Evolutionary conservation across 2,888 invertebrate genomes (phyloP), one percentile per base, ranked within the genome.

Genomic region (Melinaea marsaeus): DNA sequence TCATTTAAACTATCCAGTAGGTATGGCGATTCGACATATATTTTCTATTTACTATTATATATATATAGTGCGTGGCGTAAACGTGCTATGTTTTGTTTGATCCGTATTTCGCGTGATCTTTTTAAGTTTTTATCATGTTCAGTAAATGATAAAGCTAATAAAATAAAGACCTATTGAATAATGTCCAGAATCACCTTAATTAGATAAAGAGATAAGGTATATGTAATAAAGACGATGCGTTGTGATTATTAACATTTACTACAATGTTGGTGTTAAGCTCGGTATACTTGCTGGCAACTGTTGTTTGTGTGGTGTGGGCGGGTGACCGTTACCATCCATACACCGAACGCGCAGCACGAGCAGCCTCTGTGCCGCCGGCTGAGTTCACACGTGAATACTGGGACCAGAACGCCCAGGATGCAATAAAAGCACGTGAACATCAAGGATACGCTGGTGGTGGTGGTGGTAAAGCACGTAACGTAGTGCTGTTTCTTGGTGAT

Each of bases 401-500:
- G 93, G 77, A 76, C 13, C 72, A 72, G 0, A 76, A 91, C 62
- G 93, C 92, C 0, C 83, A 83, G 58, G 78, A 79, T 4, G 86
- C 77, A 3, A 79, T 93, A 46, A 71, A 75, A 9, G 74, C 79
- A 58, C 86, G 91, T 61, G 71, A 84, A 64, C 73, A 77, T 45
- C 80, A 79, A 59, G 65, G 85, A 55, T 58, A 78, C 68, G 79
- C 68, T 48, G 59, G 61, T 62, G 56, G 42, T 46, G 56, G 42
- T 46, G 57, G 57, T 13, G 69, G 79, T 66, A 61, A 13, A 4
- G 85, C 83, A 51, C 77, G 79, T 57, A 95, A 95, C 81, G 85
- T 94, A 9, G 93, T 95, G 57, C 85, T 95, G 79, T 95, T 95
- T 79, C 79, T 95, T 64, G 95, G 95, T 6, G 95, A 95, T 79